Evolutionary conservation across 2,113 vertebrate species (phyloP).

Genomic region (Charina bottae): DNA sequence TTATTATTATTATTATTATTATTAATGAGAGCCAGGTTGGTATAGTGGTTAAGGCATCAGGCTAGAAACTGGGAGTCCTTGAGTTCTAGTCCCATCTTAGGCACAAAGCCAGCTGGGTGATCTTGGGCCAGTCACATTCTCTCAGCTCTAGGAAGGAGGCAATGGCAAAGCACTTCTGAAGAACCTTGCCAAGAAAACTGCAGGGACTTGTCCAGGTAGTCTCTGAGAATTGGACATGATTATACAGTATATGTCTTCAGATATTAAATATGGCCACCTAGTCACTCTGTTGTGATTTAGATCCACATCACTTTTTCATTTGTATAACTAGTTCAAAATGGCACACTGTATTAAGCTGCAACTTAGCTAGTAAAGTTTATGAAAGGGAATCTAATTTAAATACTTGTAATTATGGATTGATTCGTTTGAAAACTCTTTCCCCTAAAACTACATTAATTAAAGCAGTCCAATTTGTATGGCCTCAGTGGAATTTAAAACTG

Average conservation of each 20-base stretch:
- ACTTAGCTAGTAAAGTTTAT: not conserved
- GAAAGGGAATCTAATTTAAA: slow-evolving; percentile 12
- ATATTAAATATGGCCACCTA: not conserved
- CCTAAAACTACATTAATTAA: slow-evolving; percentile 56
- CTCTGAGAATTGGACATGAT: not conserved
- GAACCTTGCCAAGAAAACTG: no score
- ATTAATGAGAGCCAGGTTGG: no score
- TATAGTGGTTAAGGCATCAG: no score
- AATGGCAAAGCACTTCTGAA: no score
- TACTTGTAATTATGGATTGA: slow-evolving; percentile 43
- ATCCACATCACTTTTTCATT: slow-evolving; percentile 24
- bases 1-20: no score
- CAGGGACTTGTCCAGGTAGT: no score
- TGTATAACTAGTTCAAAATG: slow-evolving; percentile 5
- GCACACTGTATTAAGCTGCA: not conserved
- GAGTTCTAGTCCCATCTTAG: no score
- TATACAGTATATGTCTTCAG: not conserved
- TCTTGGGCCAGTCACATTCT: no score
- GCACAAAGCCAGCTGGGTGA: no score
- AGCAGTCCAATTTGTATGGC: slow-evolving; percentile 49
- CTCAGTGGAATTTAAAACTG: slow-evolving; percentile 54
- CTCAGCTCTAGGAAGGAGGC: no score
- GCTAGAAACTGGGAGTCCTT: no score
- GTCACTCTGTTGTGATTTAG: slow-evolving; percentile 10
- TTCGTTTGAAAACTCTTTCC: slow-evolving; percentile 36